Base-by-base conservation (phyloP, 1,140 invertebrate species). In the Littorina saxatilis region DNA sequence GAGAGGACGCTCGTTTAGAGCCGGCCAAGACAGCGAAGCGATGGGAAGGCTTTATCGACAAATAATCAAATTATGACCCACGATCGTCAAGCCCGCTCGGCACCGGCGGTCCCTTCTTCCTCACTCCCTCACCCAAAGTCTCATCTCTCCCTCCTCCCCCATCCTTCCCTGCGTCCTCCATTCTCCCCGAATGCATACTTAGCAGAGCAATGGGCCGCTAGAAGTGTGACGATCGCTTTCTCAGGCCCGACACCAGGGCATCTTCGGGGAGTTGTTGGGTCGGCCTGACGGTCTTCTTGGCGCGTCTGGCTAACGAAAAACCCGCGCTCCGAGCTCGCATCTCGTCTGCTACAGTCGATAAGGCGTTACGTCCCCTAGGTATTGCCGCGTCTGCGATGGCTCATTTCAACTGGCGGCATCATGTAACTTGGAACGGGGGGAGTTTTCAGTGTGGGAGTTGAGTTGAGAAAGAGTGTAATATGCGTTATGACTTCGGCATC, bases 51-150 rank as follows among this genome's bases (percentile, higher is more conserved):
- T 78, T 78, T 78, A 78, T 78, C 75, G 75, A 78, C 75, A 78
- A 78, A 58, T 78, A 78, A 78, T 78, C 75, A 78, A 78, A 78
- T 78, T 78, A 78, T 78, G 75, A 78, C 75, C 75, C 75, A 4
- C 55, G 2, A 32, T 63, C 70, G 70, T 37, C n/a, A 23, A 11
- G 17, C 20, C n/a, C 66, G 40, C 70, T 17, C 55, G 58, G 55
- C n/a, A n/a, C 29, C 29, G 15, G 23, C 5, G 4, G 13, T 29
- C 29, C 27, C 43, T 27, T 35, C 40, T 27, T 20, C 43, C 39
- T 27, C 43, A 17, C 23, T n/a, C 52, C 35, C 74, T 29, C 11
- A 7, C 29, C 61, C n/a, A 32, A 50, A 4, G 32, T 29, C 52
- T 35, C 20, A 50, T 9, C 29, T 29, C n/a, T 11, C 61, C 61